Evolutionary conservation across 1,140 invertebrate genomes (phyloP), one percentile per base, ranked within the genome.

Genomic region (Drosophila bocqueti): DNA sequence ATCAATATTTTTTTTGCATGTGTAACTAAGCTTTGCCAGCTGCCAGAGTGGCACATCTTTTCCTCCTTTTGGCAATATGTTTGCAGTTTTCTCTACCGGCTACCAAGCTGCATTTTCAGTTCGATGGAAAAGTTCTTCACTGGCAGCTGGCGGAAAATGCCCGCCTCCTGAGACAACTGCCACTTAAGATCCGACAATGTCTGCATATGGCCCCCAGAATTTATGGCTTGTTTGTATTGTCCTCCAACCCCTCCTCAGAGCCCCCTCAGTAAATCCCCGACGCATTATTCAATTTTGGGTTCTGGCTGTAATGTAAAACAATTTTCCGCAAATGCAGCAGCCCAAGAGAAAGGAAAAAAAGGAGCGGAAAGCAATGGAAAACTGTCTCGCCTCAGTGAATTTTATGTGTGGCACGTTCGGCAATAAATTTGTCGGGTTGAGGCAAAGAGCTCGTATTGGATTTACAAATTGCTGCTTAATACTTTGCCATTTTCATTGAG

Each of bases 391-490:
- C 58, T 72, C 65, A 76, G 40, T 78, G 85, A 91, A 73, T 85
- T 76, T 90, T 76, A 85, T 91, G 75, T 83, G 71, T 57, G 47
- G 85, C 85, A 89, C 85, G 85, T 85, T 78, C 61, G 62, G 45
- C 81, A 66, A 90, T 89, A 89, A 89, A 89, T 90, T 81, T 62
- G 31, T 21, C 24, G 29, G 66, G 40, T 36, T 62, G 49, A 38
- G 52, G 42, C 26, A 26, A 34, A 34, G 29, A 31, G 45, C 54
- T 38, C 46, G 66, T 78, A 84, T 81, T 89, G 74, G 66, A 72
- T 89, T 73, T 79, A 79, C 69, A 81, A 81, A 81, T 81, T 72
- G 77, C 58, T 75, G 79, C 69, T 75, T 67, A 89, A 83, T 71
- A 58, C 78, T 55, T 55, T 1, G 45, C 40, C 47, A 42, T 76